Conservation (phyloP, 2,113 vertebrate species). For the Sminthopsis crassicaudata region DNA sequence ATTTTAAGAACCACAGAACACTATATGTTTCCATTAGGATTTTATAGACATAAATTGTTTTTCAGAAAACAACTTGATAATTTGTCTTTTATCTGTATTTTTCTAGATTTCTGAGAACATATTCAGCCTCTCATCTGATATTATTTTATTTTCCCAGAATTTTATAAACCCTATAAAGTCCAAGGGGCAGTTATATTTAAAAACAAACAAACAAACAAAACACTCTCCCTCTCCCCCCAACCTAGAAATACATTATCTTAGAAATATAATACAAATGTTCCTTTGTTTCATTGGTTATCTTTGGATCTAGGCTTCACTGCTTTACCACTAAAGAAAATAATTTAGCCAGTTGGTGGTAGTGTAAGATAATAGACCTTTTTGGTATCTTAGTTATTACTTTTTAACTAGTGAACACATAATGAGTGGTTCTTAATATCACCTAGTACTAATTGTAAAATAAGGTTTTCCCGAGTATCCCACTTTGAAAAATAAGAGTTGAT, state of each 20-base stretch:
- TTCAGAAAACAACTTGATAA: constrained; percentile 46
- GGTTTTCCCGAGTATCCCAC: background rate
- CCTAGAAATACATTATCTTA: constrained; percentile 49
- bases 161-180: background rate
- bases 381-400: background rate
- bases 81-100: constrained; percentile 29
- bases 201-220: background rate
- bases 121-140: constrained; percentile 30
- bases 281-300: constrained; percentile 19
- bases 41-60: constrained; percentile 35
- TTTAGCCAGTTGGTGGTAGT: constrained; percentile 20
- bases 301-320: constrained; percentile 40
- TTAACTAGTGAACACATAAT: background rate
- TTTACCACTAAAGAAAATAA: constrained; percentile 20
- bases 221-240: too few species aligned
- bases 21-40: constrained; percentile 11
- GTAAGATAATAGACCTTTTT: background rate
- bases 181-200: constrained; percentile 16
- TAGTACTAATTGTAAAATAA: background rate
- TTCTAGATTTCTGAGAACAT: constrained; percentile 29
- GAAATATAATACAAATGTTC: constrained; percentile 17
- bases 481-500: background rate
- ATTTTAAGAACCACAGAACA: background rate
- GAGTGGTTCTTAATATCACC: background rate
- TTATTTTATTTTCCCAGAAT: constrained; percentile 52